Evolutionary conservation across 1,140 invertebrate genomes (phyloP).

Genomic region (Lordiphosa clarofinis): DNA sequence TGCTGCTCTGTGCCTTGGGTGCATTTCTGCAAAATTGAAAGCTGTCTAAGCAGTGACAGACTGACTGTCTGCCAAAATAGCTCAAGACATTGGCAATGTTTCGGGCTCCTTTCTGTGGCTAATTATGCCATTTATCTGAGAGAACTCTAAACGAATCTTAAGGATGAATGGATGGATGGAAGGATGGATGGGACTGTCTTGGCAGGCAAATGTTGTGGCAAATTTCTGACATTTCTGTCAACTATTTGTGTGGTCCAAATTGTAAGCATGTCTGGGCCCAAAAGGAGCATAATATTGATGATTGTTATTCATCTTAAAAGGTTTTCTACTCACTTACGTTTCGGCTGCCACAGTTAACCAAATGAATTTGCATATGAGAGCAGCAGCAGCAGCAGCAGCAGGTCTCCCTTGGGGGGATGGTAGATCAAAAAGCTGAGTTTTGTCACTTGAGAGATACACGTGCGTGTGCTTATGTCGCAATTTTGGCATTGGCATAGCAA

Average conservation of each 20-base stretch:
- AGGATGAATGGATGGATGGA: not conserved
- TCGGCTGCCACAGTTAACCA: slow-evolving; percentile 16
- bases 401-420: slow-evolving; percentile 19
- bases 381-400: too few species aligned
- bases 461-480: slow-evolving; percentile 1
- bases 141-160: slow-evolving; percentile 4
- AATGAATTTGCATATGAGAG: slow-evolving; percentile 40
- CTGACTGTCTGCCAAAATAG: slow-evolving; percentile 27
- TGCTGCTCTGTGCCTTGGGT: slow-evolving; percentile 30
- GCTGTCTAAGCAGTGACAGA: slow-evolving; percentile 30
- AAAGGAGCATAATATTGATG: too few species aligned
- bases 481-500: slow-evolving; percentile 32
- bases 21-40: slow-evolving; percentile 50
- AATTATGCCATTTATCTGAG: slow-evolving; percentile 43
- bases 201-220: slow-evolving; percentile 21
- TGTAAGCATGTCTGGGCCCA: not conserved
- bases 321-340: not conserved
- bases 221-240: slow-evolving; percentile 44
- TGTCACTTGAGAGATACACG: slow-evolving; percentile 17
- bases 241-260: slow-evolving; percentile 19
- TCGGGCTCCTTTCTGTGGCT: slow-evolving; percentile 32
- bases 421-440: slow-evolving; percentile 42
- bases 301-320: slow-evolving; percentile 4
- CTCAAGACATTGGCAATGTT: slow-evolving; percentile 24
- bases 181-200: not conserved